These are phyloP conservation scores for Calliopsis andreniformis DNA, from an alignment of 1,140 invertebrate species.

Conservation along the genomic window DNA sequence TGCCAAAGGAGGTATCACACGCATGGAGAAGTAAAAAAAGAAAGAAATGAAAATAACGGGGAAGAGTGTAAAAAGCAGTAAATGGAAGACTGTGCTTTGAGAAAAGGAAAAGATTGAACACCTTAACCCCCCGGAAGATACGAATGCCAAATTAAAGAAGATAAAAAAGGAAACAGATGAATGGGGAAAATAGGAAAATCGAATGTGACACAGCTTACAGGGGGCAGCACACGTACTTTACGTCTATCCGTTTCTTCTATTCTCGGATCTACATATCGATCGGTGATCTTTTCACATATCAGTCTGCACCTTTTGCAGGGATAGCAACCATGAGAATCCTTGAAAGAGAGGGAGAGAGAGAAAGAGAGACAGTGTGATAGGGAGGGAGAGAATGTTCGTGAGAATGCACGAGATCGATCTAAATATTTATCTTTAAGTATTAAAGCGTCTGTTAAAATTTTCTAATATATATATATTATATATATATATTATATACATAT, in stretches of 20 bases:
- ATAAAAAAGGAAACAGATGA: background rate
- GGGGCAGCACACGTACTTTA: conserved; percentile 40
- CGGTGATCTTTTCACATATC: conserved; percentile 63
- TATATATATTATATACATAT: conserved; percentile 56
- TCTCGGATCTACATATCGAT: conserved; percentile 59
- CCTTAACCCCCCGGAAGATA: conserved; percentile 4
- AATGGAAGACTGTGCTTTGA: conserved; percentile 20
- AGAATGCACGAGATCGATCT: conserved; percentile 46
- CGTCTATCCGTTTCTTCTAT: conserved; percentile 61
- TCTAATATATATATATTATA: conserved; percentile 55
- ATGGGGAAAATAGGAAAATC: conserved; percentile 14
- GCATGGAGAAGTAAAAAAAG: background rate
- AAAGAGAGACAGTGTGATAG: conserved; percentile 21
- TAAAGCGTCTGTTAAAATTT: conserved; percentile 48
- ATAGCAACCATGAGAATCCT: conserved; percentile 4
- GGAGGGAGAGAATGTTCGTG: conserved; percentile 22
- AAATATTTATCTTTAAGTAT: conserved; percentile 54
- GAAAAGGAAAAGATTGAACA: conserved; percentile 1
- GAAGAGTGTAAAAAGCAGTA: background rate
- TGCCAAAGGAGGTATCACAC: no score
- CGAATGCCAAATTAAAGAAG: background rate
- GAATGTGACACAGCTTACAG: conserved; percentile 35
- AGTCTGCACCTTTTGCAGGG: conserved; percentile 40
- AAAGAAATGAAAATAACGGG: background rate
- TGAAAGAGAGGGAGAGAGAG: conserved; percentile 6